Percentiles rank a stretch among this genome's conserved stretches.
Conservation (phyloP, 2,113 vertebrate species). For the Halcyon senegalensis region DNA sequence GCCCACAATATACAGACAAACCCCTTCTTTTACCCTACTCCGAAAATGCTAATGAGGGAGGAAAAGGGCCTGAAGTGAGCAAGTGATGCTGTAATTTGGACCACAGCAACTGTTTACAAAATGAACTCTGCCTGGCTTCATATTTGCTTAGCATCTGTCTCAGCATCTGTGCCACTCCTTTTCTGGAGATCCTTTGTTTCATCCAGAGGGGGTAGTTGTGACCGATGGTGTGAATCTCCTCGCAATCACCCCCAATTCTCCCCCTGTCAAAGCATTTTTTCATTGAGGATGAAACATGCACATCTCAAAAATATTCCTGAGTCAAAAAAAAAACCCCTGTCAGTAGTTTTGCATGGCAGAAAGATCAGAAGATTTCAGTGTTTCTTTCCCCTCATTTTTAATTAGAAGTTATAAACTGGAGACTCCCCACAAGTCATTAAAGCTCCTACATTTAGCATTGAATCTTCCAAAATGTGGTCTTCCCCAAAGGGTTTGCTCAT, state of each 20-base stretch:
- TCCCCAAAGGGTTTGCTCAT: background rate
- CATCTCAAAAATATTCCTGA: background rate
- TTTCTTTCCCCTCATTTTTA: background rate
- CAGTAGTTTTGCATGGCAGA: background rate
- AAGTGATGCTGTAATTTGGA: background rate
- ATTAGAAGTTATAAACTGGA: background rate
- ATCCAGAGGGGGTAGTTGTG: background rate
- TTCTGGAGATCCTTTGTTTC: background rate
- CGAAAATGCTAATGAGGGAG: background rate
- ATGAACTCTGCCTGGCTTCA: background rate
- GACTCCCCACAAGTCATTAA: constrained; percentile 9
- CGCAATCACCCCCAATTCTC: background rate
- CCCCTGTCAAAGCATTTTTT: background rate
- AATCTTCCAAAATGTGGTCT: background rate
- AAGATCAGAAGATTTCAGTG: background rate
- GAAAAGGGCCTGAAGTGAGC: background rate
- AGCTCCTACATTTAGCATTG: background rate
- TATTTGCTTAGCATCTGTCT: background rate
- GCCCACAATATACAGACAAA: background rate
- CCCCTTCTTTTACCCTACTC: background rate
- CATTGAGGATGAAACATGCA: background rate
- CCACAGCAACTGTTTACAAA: background rate
- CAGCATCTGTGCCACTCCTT: background rate
- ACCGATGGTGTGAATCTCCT: background rate
- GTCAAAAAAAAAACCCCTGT: background rate